phyloP scores from a whole-genome alignment of 2,888 invertebrate genomes.

The Drosophila nigricruria region DNA sequence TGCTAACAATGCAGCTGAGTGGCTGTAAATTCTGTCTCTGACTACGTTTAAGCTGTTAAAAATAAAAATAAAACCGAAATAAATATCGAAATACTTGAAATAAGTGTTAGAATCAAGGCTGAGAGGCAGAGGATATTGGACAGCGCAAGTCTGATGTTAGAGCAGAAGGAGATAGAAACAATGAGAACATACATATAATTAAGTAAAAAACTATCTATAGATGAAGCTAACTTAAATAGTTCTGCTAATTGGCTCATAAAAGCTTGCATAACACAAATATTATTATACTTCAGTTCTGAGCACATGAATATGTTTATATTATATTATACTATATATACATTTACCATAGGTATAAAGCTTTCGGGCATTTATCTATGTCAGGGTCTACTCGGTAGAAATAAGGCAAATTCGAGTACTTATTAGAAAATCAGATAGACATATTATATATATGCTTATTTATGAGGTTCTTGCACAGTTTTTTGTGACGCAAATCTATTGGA shows the following conservation, averaged over 20 bases:
- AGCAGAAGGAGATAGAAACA: neutral
- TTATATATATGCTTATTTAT: slow-evolving; percentile 17
- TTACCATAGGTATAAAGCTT: neutral
- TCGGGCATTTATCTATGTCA: slow-evolving; percentile 28
- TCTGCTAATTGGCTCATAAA: slow-evolving; percentile 23
- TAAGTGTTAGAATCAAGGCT: neutral
- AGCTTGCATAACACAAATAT: slow-evolving; percentile 11
- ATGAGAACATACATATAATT: too few relatives aligned
- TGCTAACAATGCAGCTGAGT: slow-evolving; percentile 25
- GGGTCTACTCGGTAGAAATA: slow-evolving; percentile 5
- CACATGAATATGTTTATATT: slow-evolving; percentile 11
- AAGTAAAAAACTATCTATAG: neutral
- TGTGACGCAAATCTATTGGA: slow-evolving; percentile 54
- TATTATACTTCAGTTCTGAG: slow-evolving; percentile 37
- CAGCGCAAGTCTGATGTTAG: neutral
- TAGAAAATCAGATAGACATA: slow-evolving; percentile 14
- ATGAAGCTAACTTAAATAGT: too few relatives aligned
- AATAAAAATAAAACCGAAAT: neutral
- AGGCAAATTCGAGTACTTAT: slow-evolving; percentile 9
- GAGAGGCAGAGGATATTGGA: neutral
- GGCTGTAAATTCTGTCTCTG: neutral
- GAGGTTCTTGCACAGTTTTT: slow-evolving; percentile 20
- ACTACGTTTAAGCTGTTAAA: neutral
- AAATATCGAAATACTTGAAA: neutral
- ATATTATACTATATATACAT: slow-evolving; percentile 6